phyloP scores from a whole-genome alignment of 2,797 vertebrate species.

The Ammospiza maritima region DNA sequence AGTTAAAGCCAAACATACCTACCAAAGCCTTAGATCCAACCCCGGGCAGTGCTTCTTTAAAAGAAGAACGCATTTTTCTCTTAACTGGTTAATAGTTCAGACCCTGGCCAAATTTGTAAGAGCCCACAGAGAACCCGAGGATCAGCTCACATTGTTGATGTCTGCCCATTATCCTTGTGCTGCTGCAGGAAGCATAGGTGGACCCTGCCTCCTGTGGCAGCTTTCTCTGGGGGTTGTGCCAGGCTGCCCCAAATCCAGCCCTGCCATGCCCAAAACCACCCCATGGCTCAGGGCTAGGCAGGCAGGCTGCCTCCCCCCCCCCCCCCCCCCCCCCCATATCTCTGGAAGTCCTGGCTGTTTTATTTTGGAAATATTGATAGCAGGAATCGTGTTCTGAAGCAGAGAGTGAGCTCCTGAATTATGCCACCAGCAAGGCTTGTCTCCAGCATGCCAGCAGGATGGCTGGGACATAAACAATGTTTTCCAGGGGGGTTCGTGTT shows the following conservation, averaged over 20 bases:
- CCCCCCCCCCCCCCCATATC: fast-evolving
- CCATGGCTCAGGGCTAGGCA: background rate
- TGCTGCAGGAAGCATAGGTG: background rate
- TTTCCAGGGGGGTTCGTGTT: background rate
- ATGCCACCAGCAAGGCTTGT: background rate
- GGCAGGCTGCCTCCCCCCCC: background rate
- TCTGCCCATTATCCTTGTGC: background rate
- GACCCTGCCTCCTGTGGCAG: background rate
- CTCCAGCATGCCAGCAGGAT: fast-evolving
- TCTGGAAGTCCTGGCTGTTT: background rate
- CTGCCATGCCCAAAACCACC: background rate
- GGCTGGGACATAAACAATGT: background rate
- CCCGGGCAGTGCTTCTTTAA: background rate
- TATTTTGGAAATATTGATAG: background rate
- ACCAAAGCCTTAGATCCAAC: background rate
- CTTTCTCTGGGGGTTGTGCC: background rate
- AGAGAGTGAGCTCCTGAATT: background rate
- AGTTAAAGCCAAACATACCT: background rate
- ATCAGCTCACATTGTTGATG: fast-evolving
- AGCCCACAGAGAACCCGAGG: background rate
- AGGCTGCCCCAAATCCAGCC: background rate
- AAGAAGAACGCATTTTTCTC: background rate
- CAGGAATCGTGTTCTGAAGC: background rate
- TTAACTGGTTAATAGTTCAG: background rate
- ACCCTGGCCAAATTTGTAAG: background rate